Conservation (phyloP, 2,888 invertebrate species). For the Campopleginae sp. region DNA sequence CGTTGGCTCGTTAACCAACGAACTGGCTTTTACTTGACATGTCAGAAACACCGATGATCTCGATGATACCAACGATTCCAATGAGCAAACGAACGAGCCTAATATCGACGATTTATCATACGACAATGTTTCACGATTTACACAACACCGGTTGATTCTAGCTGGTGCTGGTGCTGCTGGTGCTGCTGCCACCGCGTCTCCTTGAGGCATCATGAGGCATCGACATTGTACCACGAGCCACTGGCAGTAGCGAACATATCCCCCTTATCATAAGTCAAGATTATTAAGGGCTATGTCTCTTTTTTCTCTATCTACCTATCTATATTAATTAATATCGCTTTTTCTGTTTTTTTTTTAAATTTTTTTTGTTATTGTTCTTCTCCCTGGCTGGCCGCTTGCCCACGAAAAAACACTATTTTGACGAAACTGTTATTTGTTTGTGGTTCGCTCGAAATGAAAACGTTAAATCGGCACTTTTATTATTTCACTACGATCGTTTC, state of each 20-base stretch:
- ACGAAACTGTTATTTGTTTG: neutral
- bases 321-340: constrained; percentile 9
- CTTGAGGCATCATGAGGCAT: constrained; percentile 74
- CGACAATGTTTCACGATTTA: constrained; percentile 10
- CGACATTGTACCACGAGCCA: constrained; percentile 70
- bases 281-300: constrained; percentile 9
- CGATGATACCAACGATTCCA: constrained; percentile 38
- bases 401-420: no score
- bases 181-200: constrained; percentile 61
- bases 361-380: no score
- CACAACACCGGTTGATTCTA: constrained; percentile 71
- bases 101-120: constrained; percentile 16
- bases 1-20: constrained; percentile 12
- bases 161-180: constrained; percentile 41
- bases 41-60: constrained; percentile 24
- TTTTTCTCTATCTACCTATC: constrained; percentile 9
- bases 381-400: neutral
- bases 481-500: constrained; percentile 12
- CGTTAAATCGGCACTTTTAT: constrained; percentile 15
- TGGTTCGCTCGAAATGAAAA: no score
- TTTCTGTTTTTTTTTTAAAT: constrained; percentile 49
- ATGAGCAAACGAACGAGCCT: neutral
- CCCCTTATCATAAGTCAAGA: constrained; percentile 31
- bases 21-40: neutral
- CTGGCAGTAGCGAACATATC: constrained; percentile 61